phyloP scores from a whole-genome alignment of 2,797 vertebrate genomes.

The Phoeniculus purpureus region DNA sequence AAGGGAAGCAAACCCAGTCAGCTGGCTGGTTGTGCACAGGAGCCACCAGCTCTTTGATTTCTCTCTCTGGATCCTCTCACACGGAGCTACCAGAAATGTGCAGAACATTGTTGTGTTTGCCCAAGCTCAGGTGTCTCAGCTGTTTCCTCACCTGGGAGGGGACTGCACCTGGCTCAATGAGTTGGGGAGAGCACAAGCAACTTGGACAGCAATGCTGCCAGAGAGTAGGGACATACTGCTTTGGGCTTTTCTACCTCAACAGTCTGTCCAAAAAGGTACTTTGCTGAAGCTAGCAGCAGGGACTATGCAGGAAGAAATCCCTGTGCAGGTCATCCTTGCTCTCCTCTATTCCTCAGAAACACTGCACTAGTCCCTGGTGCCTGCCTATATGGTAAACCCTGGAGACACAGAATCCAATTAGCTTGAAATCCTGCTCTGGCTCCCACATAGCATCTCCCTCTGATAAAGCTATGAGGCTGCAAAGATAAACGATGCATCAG shows the following conservation, averaged over 20 bases:
- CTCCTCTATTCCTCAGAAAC: slow-evolving; percentile 14
- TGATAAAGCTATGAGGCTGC: slow-evolving; percentile 61
- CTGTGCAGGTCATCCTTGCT: not conserved
- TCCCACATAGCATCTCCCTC: slow-evolving; percentile 46
- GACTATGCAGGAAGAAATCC: slow-evolving; percentile 15
- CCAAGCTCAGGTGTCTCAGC: not conserved
- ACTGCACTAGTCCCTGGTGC: slow-evolving; percentile 24
- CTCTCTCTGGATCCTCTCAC: not conserved
- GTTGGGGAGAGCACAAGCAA: not conserved
- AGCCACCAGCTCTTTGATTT: not conserved
- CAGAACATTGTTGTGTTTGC: not conserved
- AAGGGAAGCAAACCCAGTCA: not conserved
- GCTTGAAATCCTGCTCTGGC: slow-evolving; percentile 60
- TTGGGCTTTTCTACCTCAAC: not conserved
- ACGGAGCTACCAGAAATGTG: not conserved
- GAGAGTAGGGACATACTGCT: not conserved
- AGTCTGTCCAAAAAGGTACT: not conserved
- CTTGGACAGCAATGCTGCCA: not conserved
- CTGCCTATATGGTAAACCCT: slow-evolving; percentile 28
- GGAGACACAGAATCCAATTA: slow-evolving; percentile 74
- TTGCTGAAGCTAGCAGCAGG: not conserved
- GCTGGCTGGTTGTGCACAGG: not conserved
- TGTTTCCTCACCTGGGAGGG: not conserved
- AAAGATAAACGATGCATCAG: slow-evolving; percentile 75
- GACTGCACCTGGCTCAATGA: not conserved